Evolutionary conservation across 2,797 vertebrate genomes (phyloP).

Genomic region (Phoeniculus purpureus): DNA sequence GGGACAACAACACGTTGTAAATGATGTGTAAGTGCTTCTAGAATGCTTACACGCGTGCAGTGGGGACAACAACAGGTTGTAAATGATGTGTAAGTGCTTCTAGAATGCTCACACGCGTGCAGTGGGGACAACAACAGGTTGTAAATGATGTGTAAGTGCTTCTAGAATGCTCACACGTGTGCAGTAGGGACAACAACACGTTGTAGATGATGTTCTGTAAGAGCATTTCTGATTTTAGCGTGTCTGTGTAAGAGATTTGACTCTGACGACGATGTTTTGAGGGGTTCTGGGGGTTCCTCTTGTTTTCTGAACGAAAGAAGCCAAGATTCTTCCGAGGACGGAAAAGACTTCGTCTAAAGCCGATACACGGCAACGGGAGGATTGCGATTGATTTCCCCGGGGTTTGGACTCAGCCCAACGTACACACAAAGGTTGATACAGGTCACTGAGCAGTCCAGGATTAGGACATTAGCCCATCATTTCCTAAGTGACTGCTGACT

Average conservation of each 20-base stretch:
- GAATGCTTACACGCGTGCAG: no score
- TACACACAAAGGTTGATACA: constrained; percentile 50
- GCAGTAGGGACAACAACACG: no score
- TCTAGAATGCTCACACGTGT: no score
- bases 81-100: no score
- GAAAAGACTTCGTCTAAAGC: constrained; percentile 20
- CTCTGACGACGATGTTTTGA: not conserved
- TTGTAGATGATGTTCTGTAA: no score
- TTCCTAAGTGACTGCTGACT: constrained; percentile 66
- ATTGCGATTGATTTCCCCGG: constrained; percentile 56
- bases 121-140: no score
- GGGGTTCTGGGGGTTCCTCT: not conserved
- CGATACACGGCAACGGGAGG: constrained; percentile 48
- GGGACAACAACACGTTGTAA: no score
- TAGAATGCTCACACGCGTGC: no score
- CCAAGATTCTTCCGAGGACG: constrained; percentile 14
- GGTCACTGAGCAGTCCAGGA: constrained; percentile 60
- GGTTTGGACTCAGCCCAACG: constrained; percentile 55
- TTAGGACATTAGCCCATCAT: constrained; percentile 68
- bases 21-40: no score
- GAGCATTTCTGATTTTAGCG: constrained; percentile 1
- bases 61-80: no score
- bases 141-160: no score
- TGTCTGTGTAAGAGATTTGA: not conserved
- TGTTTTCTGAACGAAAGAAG: not conserved